Percentiles rank a stretch among this genome's conserved stretches.
phyloP scores from a whole-genome alignment of 2,888 invertebrate genomes.

The Eupithecia inturbata region DNA sequence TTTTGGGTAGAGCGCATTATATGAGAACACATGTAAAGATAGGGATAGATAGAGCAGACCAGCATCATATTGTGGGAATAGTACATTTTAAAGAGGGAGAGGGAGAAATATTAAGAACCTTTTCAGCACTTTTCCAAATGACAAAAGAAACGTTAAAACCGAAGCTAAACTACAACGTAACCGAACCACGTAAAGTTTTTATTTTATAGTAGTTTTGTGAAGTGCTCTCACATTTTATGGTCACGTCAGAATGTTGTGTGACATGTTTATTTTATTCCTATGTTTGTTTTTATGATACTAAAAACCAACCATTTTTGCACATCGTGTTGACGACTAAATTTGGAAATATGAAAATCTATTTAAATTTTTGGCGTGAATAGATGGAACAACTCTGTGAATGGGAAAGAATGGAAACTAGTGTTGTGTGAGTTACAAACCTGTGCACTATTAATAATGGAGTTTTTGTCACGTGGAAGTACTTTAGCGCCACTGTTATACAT shows the following conservation, averaged over 20 bases:
- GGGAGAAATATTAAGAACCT: background rate
- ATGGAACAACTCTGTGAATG: background rate
- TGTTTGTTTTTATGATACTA: slow-evolving; percentile 37
- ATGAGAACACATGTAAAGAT: background rate
- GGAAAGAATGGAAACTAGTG: background rate
- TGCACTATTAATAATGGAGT: background rate
- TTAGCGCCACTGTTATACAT: background rate
- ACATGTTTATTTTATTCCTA: slow-evolving; percentile 43
- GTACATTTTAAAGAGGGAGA: background rate
- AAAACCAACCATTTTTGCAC: slow-evolving; percentile 29
- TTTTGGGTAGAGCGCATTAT: background rate
- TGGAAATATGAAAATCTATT: background rate
- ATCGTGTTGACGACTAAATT: slow-evolving; percentile 6
- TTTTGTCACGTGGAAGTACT: background rate
- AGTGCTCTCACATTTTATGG: slow-evolving; percentile 43
- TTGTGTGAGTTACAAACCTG: background rate
- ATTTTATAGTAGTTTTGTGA: slow-evolving; percentile 41
- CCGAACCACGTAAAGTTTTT: slow-evolving; percentile 40
- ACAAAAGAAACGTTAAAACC: slow-evolving; percentile 15
- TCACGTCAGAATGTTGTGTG: slow-evolving; percentile 42
- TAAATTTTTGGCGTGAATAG: background rate
- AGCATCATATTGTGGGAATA: background rate
- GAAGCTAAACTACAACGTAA: slow-evolving; percentile 25
- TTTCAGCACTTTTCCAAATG: slow-evolving; percentile 4
- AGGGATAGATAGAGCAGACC: background rate